Percentiles rank a stretch among this genome's conserved stretches.
Evolutionary conservation across 2,888 invertebrate species (phyloP).

Genomic region (Lycia hirtaria): DNA sequence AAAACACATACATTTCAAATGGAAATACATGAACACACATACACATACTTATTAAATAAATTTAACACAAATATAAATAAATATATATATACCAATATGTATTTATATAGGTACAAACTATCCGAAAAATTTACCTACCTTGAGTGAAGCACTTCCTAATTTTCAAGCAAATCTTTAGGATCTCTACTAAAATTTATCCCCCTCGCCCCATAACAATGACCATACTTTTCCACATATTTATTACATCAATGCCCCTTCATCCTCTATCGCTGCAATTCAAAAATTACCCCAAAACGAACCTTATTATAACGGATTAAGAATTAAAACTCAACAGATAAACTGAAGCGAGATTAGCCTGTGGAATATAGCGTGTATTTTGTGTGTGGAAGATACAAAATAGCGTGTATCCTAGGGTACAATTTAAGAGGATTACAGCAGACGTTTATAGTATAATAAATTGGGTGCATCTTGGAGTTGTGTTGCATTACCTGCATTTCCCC

Average conservation of each 20-base stretch:
- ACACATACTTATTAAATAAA: too few relatives aligned
- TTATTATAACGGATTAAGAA: conserved; percentile 3
- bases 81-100: not conserved
- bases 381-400: conserved; percentile 1
- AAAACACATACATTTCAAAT: too few relatives aligned
- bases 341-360: not conserved
- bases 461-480: conserved; percentile 46
- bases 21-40: too few relatives aligned
- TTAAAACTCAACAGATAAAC: conserved; percentile 4
- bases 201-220: conserved; percentile 3
- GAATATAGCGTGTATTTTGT: not conserved
- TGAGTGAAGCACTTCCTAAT: too few relatives aligned
- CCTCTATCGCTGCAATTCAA: conserved; percentile 4
- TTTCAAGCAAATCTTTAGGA: not conserved
- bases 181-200: not conserved
- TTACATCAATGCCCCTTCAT: not conserved
- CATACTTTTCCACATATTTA: conserved; percentile 4
- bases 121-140: too few relatives aligned
- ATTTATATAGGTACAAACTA: not conserved
- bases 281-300: conserved; percentile 4
- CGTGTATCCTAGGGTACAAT: conserved; percentile 43
- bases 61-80: too few relatives aligned
- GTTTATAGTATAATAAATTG: conserved; percentile 68
- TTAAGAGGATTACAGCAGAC: conserved; percentile 61
- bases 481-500: conserved; percentile 54